Evolutionary conservation across 64 coral and sea anemone genomes (phyloP).

Genomic region (Stichodactyla helianthus): DNA sequence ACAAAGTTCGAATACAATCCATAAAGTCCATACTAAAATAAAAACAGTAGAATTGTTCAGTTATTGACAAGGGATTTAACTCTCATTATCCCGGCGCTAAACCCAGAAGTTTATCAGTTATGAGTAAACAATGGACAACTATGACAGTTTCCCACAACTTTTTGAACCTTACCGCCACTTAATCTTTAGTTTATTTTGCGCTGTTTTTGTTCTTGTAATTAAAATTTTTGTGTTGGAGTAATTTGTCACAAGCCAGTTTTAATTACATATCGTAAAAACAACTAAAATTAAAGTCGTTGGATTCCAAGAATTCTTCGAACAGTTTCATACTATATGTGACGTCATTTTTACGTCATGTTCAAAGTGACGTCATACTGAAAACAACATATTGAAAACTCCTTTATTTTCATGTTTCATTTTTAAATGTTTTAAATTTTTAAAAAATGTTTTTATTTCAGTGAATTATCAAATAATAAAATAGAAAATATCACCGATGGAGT

Average conservation of each 20-base stretch:
- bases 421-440: background rate
- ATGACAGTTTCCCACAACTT: background rate
- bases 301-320: background rate
- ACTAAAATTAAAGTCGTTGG: background rate
- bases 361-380: background rate
- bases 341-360: background rate
- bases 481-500: constrained; percentile 37
- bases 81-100: background rate
- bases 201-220: background rate
- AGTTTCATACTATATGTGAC: background rate
- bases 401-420: background rate
- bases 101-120: background rate
- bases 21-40: no score
- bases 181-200: constrained; percentile 3
- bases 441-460: background rate
- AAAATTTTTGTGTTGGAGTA: background rate
- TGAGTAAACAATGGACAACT: background rate
- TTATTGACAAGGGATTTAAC: background rate
- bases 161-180: background rate
- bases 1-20: no score
- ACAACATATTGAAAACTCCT: background rate
- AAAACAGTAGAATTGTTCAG: background rate
- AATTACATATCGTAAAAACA: background rate
- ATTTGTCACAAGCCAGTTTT: background rate
- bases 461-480: constrained; percentile 17